Evolutionary conservation across 2,888 invertebrate species (phyloP).

Genomic region (Papilio protenor): DNA sequence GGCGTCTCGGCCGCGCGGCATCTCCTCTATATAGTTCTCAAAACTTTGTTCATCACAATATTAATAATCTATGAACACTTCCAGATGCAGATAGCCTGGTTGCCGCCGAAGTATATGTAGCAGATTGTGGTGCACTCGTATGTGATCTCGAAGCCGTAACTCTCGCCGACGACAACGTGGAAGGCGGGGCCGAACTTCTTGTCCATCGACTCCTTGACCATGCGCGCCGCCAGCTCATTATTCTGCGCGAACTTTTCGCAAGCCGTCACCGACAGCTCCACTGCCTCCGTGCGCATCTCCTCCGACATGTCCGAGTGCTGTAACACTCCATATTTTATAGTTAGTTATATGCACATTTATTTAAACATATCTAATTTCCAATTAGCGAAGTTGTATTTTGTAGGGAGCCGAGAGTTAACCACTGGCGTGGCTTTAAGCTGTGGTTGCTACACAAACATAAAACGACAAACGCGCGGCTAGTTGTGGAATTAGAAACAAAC

Average conservation of each 20-base stretch:
- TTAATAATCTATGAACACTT: slow-evolving; percentile 88
- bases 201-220: slow-evolving; percentile 98
- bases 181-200: slow-evolving; percentile 97
- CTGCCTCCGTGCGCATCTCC: slow-evolving; percentile 95
- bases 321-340: slow-evolving; percentile 48
- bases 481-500: neutral
- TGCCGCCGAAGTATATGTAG: slow-evolving; percentile 96
- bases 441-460: neutral
- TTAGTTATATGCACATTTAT: neutral
- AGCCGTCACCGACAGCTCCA: slow-evolving; percentile 96
- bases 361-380: neutral
- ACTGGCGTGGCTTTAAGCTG: neutral
- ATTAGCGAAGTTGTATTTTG: neutral
- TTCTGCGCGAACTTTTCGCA: slow-evolving; percentile 95
- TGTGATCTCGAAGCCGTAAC: slow-evolving; percentile 96
- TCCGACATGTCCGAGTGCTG: slow-evolving; percentile 97
- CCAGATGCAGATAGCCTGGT: slow-evolving; percentile 94
- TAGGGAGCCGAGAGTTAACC: neutral
- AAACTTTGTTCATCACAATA: neutral
- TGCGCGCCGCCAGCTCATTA: slow-evolving; percentile 95
- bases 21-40: neutral
- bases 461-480: neutral
- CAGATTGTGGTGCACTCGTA: slow-evolving; percentile 95
- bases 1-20: neutral
- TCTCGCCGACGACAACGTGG: slow-evolving; percentile 98